A percentile compares a stretch with the other conserved stretches of the same genome.
phyloP scores from a whole-genome alignment of 1,140 invertebrate species.

The Lethrus apterus region DNA sequence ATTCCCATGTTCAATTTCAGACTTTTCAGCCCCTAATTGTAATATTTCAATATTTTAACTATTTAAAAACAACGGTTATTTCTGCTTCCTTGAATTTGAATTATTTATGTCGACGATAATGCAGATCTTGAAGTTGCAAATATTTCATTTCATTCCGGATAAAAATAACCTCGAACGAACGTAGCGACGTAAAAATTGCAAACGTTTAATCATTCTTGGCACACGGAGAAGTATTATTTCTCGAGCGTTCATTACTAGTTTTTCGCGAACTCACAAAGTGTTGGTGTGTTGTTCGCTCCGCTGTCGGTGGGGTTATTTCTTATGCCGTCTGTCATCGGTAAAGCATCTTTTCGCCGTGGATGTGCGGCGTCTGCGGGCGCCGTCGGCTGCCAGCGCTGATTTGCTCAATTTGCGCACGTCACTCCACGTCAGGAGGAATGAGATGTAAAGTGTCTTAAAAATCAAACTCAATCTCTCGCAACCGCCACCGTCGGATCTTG shows the following conservation, averaged over 20 bases:
- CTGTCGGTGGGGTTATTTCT: conserved; percentile 3
- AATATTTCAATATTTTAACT: too few species aligned
- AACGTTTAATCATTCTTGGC: conserved; percentile 8
- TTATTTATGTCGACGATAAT: too few species aligned
- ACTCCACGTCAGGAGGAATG: conserved; percentile 38
- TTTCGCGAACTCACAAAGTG: too few species aligned
- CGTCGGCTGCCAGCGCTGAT: conserved; percentile 33
- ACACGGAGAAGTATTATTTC: conserved; percentile 8
- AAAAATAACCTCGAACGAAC: neutral
- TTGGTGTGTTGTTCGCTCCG: too few species aligned
- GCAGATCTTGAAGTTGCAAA: too few species aligned
- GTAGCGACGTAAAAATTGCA: neutral
- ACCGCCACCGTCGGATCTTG: conserved; percentile 26
- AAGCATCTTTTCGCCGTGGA: neutral
- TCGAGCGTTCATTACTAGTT: conserved; percentile 9
- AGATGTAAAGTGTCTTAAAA: conserved; percentile 41
- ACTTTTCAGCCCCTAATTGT: too few species aligned
- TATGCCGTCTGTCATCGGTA: conserved; percentile 7
- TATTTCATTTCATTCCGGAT: too few species aligned
- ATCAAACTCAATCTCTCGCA: conserved; percentile 39
- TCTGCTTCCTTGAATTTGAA: too few species aligned
- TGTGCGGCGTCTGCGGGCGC: conserved; percentile 6
- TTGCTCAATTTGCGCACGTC: conserved; percentile 40
- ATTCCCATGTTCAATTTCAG: too few species aligned
- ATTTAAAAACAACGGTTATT: too few species aligned